phyloP scores from a whole-genome alignment of 2,113 vertebrate species.

The Centrocercus urophasianus region DNA sequence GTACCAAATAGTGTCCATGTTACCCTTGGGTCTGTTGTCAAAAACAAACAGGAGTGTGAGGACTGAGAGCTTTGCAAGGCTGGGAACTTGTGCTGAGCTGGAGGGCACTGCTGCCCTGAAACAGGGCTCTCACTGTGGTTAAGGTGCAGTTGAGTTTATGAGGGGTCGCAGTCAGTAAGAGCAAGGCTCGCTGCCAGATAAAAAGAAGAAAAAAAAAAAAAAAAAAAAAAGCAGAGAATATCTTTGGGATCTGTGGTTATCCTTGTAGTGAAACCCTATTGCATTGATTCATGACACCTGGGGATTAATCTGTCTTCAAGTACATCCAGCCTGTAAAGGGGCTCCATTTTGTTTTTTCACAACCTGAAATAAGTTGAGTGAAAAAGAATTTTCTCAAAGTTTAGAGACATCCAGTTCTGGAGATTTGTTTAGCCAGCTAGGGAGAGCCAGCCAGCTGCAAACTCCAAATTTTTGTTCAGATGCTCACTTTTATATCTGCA shows the following conservation, averaged over 20 bases:
- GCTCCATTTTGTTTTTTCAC: neutral
- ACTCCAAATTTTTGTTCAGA: neutral
- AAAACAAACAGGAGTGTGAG: neutral
- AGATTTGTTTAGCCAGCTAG: neutral
- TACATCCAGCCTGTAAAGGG: conserved; percentile 4
- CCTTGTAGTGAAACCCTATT: neutral
- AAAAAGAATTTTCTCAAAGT: conserved; percentile 1
- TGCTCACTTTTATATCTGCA: neutral
- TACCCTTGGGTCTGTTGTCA: accelerated
- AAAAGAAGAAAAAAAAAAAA: neutral
- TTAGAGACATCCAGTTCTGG: neutral
- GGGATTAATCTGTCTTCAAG: conserved; percentile 28
- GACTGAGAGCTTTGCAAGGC: neutral
- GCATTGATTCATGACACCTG: conserved; percentile 11
- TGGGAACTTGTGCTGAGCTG: neutral
- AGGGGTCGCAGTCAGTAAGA: neutral
- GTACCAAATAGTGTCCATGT: neutral
- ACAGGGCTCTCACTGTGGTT: neutral
- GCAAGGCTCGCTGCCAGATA: conserved; percentile 9
- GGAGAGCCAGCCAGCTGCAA: neutral
- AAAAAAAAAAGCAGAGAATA: neutral
- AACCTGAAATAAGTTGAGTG: neutral
- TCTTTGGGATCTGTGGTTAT: neutral
- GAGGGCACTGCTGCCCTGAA: accelerated
- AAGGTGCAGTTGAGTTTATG: neutral